These are phyloP conservation scores for Cryptocephalus primarius DNA, from an alignment of 2,888 invertebrate species.

Conservation along the genomic window DNA sequence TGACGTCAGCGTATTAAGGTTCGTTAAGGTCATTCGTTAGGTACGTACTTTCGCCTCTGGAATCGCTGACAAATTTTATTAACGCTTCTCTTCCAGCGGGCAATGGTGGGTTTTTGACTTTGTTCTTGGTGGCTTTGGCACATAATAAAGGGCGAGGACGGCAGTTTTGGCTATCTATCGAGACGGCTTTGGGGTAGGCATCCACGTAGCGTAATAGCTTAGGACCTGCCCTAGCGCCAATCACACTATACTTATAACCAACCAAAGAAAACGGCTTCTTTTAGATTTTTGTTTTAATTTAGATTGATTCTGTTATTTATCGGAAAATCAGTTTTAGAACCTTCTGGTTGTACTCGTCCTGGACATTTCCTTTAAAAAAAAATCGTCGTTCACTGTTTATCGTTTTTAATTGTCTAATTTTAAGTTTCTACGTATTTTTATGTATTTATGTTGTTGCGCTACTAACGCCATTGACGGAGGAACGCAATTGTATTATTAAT, in stretches of 20 bases:
- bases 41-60: too few species aligned
- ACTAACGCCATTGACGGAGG: constrained; percentile 4
- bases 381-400: constrained; percentile 16
- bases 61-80: constrained; percentile 14
- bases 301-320: background rate
- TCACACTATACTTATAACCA: constrained; percentile 2
- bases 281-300: background rate
- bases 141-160: constrained; percentile 24
- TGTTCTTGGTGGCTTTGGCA: constrained; percentile 36
- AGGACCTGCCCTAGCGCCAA: constrained; percentile 15
- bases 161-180: constrained; percentile 18
- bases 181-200: constrained; percentile 17
- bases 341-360: constrained; percentile 31
- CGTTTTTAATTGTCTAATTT: constrained; percentile 11
- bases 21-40: too few species aligned
- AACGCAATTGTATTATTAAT: too few species aligned
- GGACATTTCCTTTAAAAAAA: constrained; percentile 12
- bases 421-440: constrained; percentile 4
- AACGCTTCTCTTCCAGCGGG: constrained; percentile 32
- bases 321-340: background rate
- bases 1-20: too few species aligned
- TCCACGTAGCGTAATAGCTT: constrained; percentile 10
- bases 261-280: constrained; percentile 1
- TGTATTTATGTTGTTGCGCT: constrained; percentile 3
- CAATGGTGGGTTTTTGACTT: constrained; percentile 35